Percentiles rank a stretch among this genome's conserved stretches.
Evolutionary conservation across 2,113 vertebrate species (phyloP).

Genomic region (Elgaria multicarinata): DNA sequence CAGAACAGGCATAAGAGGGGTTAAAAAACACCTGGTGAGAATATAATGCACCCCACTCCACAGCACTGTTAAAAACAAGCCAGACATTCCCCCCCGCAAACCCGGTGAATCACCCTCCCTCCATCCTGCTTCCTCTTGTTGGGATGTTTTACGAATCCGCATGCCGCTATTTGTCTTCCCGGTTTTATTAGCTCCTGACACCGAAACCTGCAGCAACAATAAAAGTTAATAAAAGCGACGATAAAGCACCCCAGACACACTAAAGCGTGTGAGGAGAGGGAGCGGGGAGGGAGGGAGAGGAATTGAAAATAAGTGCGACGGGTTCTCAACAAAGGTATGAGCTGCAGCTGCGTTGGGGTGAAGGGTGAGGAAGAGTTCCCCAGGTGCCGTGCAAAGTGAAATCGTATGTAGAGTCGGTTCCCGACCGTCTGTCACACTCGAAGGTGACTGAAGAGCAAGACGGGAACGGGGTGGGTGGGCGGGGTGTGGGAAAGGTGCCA

Average conservation of each 20-base stretch:
- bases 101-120: neutral
- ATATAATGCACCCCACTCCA: neutral
- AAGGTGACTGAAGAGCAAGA: too few relatives aligned
- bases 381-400: too few relatives aligned
- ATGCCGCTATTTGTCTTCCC: neutral
- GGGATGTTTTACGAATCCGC: neutral
- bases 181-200: conserved; percentile 25
- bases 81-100: neutral
- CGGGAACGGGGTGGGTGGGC: too few relatives aligned
- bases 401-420: too few relatives aligned
- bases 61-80: neutral
- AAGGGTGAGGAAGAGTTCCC: too few relatives aligned
- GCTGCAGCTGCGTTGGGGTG: neutral
- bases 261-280: neutral
- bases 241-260: conserved; percentile 1
- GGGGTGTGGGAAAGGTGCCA: too few relatives aligned
- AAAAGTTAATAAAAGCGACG: conserved; percentile 21
- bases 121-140: neutral
- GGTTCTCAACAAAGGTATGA: neutral
- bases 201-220: neutral
- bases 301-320: neutral
- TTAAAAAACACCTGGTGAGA: neutral
- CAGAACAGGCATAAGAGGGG: too few relatives aligned
- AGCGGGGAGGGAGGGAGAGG: neutral
- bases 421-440: too few relatives aligned